A percentile compares a stretch with the other conserved stretches of the same genome.
phyloP scores from a whole-genome alignment of 2,888 invertebrate species.

The Polylopha cassiicola region DNA sequence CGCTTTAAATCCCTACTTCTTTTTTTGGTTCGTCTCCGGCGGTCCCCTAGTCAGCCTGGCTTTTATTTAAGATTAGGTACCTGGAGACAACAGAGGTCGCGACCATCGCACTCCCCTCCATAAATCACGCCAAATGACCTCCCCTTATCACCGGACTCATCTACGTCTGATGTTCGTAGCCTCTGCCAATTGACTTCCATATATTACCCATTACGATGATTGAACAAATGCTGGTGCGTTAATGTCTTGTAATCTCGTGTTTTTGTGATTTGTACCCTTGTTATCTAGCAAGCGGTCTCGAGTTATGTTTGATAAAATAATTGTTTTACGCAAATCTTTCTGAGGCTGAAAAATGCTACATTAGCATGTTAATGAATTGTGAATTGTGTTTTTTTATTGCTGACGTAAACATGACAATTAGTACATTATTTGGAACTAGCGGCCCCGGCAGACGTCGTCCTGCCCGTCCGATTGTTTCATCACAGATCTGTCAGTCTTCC shows the following conservation, averaged over 20 bases:
- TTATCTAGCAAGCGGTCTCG: slow-evolving; percentile 7
- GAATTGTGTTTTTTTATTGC: too few species aligned
- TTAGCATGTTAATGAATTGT: too few species aligned
- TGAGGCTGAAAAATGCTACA: too few species aligned
- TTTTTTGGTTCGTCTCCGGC: too few species aligned
- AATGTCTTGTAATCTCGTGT: slow-evolving; percentile 28
- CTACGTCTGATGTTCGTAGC: slow-evolving; percentile 27
- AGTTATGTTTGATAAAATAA: not conserved
- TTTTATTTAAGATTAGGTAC: slow-evolving; percentile 15
- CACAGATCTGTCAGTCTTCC: too few species aligned
- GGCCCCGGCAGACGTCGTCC: too few species aligned
- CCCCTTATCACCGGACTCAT: slow-evolving; percentile 29
- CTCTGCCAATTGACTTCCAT: slow-evolving; percentile 32
- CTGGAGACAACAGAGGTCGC: slow-evolving; percentile 23
- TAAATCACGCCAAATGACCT: slow-evolving; percentile 32
- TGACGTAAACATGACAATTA: too few species aligned
- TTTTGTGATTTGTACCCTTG: slow-evolving; percentile 24
- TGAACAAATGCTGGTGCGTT: slow-evolving; percentile 30
- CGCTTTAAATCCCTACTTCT: too few species aligned
- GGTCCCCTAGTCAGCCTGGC: too few species aligned
- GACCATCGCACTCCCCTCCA: slow-evolving; percentile 25
- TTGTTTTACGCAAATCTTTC: too few species aligned
- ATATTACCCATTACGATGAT: slow-evolving; percentile 34
- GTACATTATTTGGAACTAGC: too few species aligned
- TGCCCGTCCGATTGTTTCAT: too few species aligned